These are phyloP conservation scores for Remorina albescens DNA, from an alignment of 2,797 vertebrate species.

Conservation along the genomic window DNA sequence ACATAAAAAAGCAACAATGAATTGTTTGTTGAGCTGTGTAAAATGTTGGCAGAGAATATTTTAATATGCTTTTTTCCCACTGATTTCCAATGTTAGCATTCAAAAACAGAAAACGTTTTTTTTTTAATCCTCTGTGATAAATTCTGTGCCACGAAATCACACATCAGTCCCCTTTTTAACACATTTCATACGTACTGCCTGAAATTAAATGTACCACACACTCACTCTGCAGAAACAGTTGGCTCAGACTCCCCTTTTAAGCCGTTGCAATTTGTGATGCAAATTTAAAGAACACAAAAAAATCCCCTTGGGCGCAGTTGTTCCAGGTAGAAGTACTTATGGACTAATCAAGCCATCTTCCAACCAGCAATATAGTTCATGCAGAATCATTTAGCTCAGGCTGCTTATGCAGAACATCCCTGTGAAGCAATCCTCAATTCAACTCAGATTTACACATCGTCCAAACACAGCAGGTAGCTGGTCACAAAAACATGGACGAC, in stretches of 20 bases:
- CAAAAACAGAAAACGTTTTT: not conserved
- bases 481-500: not conserved
- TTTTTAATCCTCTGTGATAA: not conserved
- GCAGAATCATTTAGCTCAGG: not conserved
- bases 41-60: not conserved
- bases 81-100: not conserved
- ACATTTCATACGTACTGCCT: not conserved
- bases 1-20: not conserved
- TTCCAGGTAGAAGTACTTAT: not conserved
- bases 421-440: not conserved
- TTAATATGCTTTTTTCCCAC: not conserved
- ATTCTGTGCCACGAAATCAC: not conserved
- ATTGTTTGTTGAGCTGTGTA: not conserved
- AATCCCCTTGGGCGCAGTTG: not conserved
- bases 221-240: not conserved
- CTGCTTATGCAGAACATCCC: not conserved
- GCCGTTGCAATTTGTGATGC: not conserved
- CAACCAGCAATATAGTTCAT: not conserved
- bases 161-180: not conserved
- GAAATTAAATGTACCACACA: not conserved
- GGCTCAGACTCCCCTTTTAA: not conserved
- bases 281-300: not conserved
- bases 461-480: not conserved
- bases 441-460: not conserved
- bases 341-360: not conserved